Conservation (phyloP, 2,113 vertebrate genomes). For the Ginglymostoma cirratum region DNA sequence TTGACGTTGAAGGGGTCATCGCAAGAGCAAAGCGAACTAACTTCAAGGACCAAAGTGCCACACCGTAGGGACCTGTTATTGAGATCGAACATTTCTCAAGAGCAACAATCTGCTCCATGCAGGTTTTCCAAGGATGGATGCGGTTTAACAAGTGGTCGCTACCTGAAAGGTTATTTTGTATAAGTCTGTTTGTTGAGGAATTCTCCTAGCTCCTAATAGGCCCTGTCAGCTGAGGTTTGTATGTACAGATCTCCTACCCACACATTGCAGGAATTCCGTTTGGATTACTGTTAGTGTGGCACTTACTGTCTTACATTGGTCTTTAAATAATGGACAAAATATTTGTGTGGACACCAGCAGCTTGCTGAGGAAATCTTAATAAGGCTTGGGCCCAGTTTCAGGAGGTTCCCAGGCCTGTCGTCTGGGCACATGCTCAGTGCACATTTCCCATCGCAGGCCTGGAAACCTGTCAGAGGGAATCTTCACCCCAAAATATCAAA, state of each 20-base stretch:
- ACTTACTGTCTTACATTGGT: neutral
- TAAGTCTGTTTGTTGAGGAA: no score
- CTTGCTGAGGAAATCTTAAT: neutral
- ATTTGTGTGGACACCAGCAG: neutral
- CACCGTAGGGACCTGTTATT: neutral
- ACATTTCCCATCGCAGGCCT: neutral
- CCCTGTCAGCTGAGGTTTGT: no score
- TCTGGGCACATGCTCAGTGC: neutral
- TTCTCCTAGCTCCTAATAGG: no score
- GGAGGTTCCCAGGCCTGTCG: neutral
- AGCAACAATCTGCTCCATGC: neutral
- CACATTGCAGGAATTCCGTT: no score
- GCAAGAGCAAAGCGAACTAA: no score
- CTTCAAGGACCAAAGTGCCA: neutral
- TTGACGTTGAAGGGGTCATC: neutral
- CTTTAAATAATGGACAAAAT: neutral
- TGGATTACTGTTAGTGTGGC: no score
- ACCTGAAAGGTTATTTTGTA: neutral
- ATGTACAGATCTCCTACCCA: no score
- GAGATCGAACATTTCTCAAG: neutral
- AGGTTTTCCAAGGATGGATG: neutral
- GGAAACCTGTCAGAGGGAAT: neutral
- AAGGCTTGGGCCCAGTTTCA: no score
- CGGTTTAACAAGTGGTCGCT: neutral
- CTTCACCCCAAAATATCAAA: neutral